Base-by-base conservation (phyloP, 2,113 vertebrate genomes). In the Poeciliopsis turrubarensis region DNA sequence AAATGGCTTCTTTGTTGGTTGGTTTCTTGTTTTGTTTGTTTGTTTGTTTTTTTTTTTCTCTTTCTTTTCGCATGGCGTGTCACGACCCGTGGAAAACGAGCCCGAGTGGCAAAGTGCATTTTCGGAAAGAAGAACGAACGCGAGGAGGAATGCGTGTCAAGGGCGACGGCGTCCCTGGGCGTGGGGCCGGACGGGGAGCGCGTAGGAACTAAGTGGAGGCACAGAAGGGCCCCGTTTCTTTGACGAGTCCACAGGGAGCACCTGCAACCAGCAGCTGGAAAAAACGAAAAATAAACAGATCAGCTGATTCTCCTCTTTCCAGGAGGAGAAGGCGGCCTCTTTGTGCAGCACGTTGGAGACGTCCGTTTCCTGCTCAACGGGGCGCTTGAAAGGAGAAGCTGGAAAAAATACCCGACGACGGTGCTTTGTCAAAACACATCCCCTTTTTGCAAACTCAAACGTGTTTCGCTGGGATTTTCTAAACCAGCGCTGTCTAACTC, bases 1-100 rank as follows among this genome's bases (percentile, higher is more conserved):
- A 63, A 74, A 73, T 44, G 71, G 39, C 6, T 64, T 8, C 78
- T 83, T 86, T 82, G 72, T 81, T 87, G 63, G 76, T 11, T 76
- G 63, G 76, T 11, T 76, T 83, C 83, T 47, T 73, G 34, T 11
- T 34, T 34, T 34, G 1, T 34, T 9, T 34, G 1, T n/a, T n/a
- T n/a, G n/a, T n/a, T 8, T 8, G 8, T 34, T 34, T 34, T 1
- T 2, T 9, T 8, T 34, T 37, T 2, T 11, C 10, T 11, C 34
- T 10, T 34, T 37, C 34, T 11, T 37, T 37, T 11, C 3, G 34
- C 63, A 39, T 57, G 72, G 7, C 10, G 22, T 57, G 8, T n/a
- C n/a, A 57, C 10, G 7, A 57, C 51, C 25, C 3, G 25, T n/a
- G 61, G 61, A 72, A 81, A 76, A 79, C 66, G 4, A 60, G 60